phyloP scores from a whole-genome alignment of 1,140 invertebrate genomes.

The Onthophagus taurus region DNA sequence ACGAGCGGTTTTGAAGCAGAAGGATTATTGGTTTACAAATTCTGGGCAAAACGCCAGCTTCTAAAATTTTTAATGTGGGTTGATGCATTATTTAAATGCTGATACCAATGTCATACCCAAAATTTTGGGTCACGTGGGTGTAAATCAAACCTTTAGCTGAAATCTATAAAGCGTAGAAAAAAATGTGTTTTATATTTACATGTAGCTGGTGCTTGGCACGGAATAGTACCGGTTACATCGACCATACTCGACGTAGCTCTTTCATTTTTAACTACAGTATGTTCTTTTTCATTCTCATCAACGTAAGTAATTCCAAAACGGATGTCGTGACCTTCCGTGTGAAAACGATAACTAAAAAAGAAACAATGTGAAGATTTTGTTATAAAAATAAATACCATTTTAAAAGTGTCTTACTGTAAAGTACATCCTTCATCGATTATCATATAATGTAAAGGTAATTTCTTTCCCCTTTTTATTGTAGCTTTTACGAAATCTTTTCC shows the following conservation, averaged over 20 bases:
- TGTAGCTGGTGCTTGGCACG: conserved; percentile 63
- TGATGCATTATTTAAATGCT: too few relatives aligned
- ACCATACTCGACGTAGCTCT: conserved; percentile 66
- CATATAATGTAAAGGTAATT: conserved; percentile 55
- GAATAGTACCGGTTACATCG: conserved; percentile 67
- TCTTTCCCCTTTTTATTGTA: conserved; percentile 65
- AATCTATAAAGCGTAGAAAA: too few relatives aligned
- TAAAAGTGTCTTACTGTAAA: conserved; percentile 54
- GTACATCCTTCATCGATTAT: conserved; percentile 52
- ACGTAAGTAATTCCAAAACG: conserved; percentile 69
- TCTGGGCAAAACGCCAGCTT: too few relatives aligned
- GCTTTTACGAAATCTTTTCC: conserved; percentile 50
- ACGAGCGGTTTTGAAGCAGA: too few relatives aligned
- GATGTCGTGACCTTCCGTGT: conserved; percentile 79
- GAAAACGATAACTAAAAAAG: conserved; percentile 77
- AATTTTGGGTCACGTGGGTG: too few relatives aligned
- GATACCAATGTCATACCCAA: too few relatives aligned
- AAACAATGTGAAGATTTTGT: background rate
- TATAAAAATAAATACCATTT: background rate
- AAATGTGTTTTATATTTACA: conserved; percentile 61
- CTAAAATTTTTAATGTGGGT: too few relatives aligned
- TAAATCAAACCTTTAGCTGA: too few relatives aligned
- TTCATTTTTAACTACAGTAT: conserved; percentile 54
- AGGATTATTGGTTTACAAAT: too few relatives aligned
- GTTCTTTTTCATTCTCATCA: conserved; percentile 51